Base-by-base conservation (phyloP, 2,888 invertebrate species). In the Volucella inflata region DNA sequence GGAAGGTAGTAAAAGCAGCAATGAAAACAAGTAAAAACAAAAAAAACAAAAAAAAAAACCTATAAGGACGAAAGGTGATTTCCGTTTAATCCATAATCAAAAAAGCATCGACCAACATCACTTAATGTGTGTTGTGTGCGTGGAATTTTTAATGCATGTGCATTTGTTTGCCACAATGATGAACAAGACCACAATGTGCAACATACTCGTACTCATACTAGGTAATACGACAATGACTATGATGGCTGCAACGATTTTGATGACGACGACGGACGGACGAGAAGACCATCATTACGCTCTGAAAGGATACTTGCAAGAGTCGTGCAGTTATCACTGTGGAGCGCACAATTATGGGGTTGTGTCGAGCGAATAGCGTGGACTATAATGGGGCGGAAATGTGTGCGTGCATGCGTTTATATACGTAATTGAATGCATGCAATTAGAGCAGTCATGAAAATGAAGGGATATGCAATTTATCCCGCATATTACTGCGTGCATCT, bases 311-410 rank as follows among this genome's bases (percentile, higher is more conserved):
- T 65, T 62, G 57, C 70, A 57, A 38, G 30, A 70, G 53, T 77
- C 72, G 67, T 78, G 67, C 83, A 70, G 46, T 74, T 65, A 74
- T 51, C 64, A 74, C 51, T 50, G 72, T 59, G 51, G 44, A 65
- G 65, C 16, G 80, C 50, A 75, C 70, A 84, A 80, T 84, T 59
- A 75, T 51, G 16, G 53, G 17, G 67, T 62, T 68, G 60, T 84
- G 75, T 21, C 21, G 21, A 21, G 75, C 36, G 67, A 71, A 72
- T 76, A 62, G 81, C 68, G 85, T 76, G 72, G 71, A 77, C 85
- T 76, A 85, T 85, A 85, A 85, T 85, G 81, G 80, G 76, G 57
- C 85, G 71, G 72, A 85, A 85, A 76, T 81, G 71, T 84, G 59
- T 81, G 85, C 85, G 80, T 85, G 85, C 81, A 81, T 72, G 81